Evolutionary conservation across 2,888 invertebrate species (phyloP), one percentile per base, ranked within the genome.

Genomic region (Boloria euphrosyne): DNA sequence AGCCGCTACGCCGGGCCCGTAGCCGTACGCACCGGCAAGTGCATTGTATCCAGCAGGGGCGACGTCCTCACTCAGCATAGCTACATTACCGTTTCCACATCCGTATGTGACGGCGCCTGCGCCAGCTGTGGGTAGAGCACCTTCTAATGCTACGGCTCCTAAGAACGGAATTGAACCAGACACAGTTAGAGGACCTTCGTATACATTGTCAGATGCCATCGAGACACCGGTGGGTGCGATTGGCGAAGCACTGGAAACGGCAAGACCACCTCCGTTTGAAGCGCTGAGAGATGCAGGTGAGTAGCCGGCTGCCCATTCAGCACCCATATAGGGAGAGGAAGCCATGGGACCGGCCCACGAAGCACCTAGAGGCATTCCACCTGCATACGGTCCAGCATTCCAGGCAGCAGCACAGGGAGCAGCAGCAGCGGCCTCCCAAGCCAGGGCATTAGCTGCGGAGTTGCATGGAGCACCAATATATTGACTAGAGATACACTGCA

Each of bases 1-100:
- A 58, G 27, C 47, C 46, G 51, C 16, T 14, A 59, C 52, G 17
- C 38, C 52, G 4, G 57, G 43, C 18, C 44, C 66, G 27, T 57
- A 57, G n/a, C 55, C 57, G 50, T 58, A 16, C 1, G 51, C 49
- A 13, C 58, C 58, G 5, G 49, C 55, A 50, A 49, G 47, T 5
- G 43, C 57, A 14, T 66, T 68, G 57, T 72, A 71, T 14, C 14
- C 44, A 14, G 57, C 44, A 10, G 22, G 22, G 3, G 22, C 22
- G 3, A 22, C 2, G 22, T 22, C 22, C 22, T 22, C 22, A 22
- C 22, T 59, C 66, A 22, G 62, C 52, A 84, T 82, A 6, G 75
- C 83, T 0, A 83, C 71, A 55, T 74, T 76, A 0, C 81, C 84
- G 43, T 71, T 77, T 0, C 84, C 85, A 63, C 82, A 82, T 3